A percentile compares a stretch with the other conserved stretches of the same genome.
phyloP scores from a whole-genome alignment of 2,888 invertebrate genomes.

The Trileptium ribeirensis region DNA sequence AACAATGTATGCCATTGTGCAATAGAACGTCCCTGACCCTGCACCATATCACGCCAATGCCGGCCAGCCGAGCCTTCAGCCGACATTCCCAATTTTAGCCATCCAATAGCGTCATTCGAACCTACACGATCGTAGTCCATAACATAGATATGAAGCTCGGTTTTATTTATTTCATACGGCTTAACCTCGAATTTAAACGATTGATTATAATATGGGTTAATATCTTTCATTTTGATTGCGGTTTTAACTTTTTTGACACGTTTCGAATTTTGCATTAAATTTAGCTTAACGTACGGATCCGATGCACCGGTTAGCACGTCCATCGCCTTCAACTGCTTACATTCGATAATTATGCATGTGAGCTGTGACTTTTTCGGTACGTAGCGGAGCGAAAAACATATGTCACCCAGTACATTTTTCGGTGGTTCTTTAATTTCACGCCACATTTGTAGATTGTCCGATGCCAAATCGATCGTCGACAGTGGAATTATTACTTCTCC shows the following conservation, averaged over 20 bases:
- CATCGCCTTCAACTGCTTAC: slow-evolving; percentile 99
- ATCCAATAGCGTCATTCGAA: slow-evolving; percentile 97
- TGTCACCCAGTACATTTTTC: slow-evolving; percentile 70
- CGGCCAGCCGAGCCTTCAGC: slow-evolving; percentile 76
- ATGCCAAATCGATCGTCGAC: slow-evolving; percentile 89
- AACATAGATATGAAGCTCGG: slow-evolving; percentile 89
- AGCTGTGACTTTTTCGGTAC: slow-evolving; percentile 98
- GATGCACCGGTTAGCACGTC: slow-evolving; percentile 82
- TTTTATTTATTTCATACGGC: slow-evolving; percentile 23
- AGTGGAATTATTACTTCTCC: slow-evolving; percentile 78
- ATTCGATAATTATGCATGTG: slow-evolving; percentile 95
- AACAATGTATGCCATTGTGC: slow-evolving; percentile 99
- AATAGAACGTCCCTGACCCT: slow-evolving; percentile 94
- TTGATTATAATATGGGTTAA: slow-evolving; percentile 99
- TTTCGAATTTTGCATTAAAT: slow-evolving; percentile 98
- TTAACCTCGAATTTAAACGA: slow-evolving; percentile 70
- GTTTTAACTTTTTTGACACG: slow-evolving; percentile 99
- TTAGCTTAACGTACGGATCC: slow-evolving; percentile 99
- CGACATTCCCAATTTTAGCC: slow-evolving; percentile 31
- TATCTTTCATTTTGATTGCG: slow-evolving; percentile 99
- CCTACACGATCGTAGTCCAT: slow-evolving; percentile 99
- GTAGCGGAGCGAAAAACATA: slow-evolving; percentile 98
- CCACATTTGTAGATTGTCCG: slow-evolving; percentile 95
- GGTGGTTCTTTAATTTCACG: slow-evolving; percentile 93
- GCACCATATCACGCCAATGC: slow-evolving; percentile 99